These are phyloP conservation scores for Dipodomys stephensi DNA, from an alignment of 2,113 vertebrate species.

Conservation along the genomic window DNA sequence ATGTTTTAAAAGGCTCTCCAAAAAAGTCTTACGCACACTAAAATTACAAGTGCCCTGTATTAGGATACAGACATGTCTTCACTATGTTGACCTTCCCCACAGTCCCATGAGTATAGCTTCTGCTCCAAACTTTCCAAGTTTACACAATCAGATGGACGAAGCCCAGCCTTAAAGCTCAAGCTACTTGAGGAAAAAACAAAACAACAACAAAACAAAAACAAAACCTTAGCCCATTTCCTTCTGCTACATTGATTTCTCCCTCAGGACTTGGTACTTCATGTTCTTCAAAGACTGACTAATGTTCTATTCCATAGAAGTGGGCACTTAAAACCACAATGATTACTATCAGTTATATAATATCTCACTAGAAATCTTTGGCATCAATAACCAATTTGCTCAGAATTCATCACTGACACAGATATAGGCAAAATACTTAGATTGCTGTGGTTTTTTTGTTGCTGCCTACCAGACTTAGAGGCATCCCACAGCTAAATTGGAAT, in stretches of 20 bases:
- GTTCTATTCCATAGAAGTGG: background rate
- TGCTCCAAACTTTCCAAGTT: background rate
- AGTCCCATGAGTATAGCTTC: background rate
- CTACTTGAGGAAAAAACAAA: background rate
- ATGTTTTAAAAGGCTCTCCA: constrained; percentile 34
- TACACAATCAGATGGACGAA: background rate
- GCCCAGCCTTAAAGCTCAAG: background rate
- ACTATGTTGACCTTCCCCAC: background rate
- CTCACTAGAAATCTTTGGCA: constrained; percentile 11
- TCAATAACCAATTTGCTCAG: background rate
- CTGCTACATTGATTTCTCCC: constrained; percentile 22
- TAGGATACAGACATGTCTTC: background rate
- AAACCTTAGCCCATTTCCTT: constrained; percentile 32
- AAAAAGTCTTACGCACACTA: background rate
- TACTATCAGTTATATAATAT: background rate
- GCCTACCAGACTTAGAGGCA: background rate
- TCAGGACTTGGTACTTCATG: background rate
- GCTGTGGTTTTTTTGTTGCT: constrained; percentile 32
- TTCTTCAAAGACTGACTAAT: background rate
- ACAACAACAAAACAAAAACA: background rate
- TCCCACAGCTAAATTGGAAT: background rate
- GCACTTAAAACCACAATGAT: background rate
- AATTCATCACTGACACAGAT: background rate
- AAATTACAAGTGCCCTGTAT: background rate
- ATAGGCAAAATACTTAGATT: constrained; percentile 34